Evolutionary conservation across 2,797 vertebrate genomes (phyloP), one percentile per base, ranked within the genome.

Genomic region (Thalassophryne amazonica): DNA sequence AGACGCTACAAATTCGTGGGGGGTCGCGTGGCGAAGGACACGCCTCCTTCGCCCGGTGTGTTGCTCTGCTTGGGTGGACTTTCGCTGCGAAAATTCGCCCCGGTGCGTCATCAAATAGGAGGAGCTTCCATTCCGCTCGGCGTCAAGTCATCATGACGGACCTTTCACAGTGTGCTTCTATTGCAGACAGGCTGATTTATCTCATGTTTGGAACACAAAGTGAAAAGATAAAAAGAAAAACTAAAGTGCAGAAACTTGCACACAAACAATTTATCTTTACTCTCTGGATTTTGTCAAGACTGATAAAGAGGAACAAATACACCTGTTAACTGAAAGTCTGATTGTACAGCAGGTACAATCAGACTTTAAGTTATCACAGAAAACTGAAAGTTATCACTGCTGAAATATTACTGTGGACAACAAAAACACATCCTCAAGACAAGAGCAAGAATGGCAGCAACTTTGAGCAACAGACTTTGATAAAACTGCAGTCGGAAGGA

Each of bases 231-330:
- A 79, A 67, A 77, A 71, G 54, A 60, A 69, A 33, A 42, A 41
- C 60, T 38, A 65, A 45, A 57, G 33, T 56, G 45, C n/a, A n/a
- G n/a, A n/a, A n/a, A n/a, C n/a, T 60, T 60, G 20, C 14, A 42
- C 39, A 20, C 24, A 12, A 77, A 57, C 36, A 61, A 73, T 40
- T 58, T 52, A 69, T 69, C 73, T 60, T 17, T 27, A 37, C 41
- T 53, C 46, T 50, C 48, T 35, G 61, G 49, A 52, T 47, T 52
- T 64, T 60, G 65, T 75, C 68, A 64, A 46, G 41, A 62, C 20
- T 50, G 62, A 68, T 72, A 78, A 79, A 58, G 38, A 69, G 60
- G 50, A 61, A 41, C 50, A 60, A 66, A 72, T 70, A 69, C 53
- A 65, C 40, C 40, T 7, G 19, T 40, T 42, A 57, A 37, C 32